Base-by-base conservation (phyloP, 2,888 invertebrate species). In the Eristalis intricaria region DNA sequence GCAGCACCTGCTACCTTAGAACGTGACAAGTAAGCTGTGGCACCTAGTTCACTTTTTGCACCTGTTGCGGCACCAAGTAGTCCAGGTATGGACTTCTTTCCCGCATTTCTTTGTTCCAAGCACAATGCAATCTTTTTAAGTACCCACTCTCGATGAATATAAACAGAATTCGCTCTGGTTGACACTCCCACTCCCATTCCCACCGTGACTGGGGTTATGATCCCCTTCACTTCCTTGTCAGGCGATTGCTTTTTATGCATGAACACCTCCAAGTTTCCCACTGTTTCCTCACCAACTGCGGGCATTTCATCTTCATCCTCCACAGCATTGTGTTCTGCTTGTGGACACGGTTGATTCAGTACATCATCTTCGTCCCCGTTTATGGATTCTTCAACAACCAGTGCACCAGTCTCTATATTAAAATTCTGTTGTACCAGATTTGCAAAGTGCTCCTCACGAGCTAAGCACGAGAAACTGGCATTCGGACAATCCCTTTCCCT, bases 121-220 rank as follows among this genome's bases (percentile, higher is more conserved):
- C 98, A 98, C 90, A 98, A 96, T 1, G 96, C 96, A 43, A 99
- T 95, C 93, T 99, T 99, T 93, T 97, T 97, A 90, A 99, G 97
- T 7, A 97, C 98, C 99, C 99, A 99, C 93, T 99, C 99, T 10
- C 99, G 95, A 76, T 93, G 93, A 66, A 93, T 93, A 69, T 92
- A 92, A 13, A 93, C 92, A 8, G 90, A 90, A 32, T 70, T 22
- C 60, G 79, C 64, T 60, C 66, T 83, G 7, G 69, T n/a, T 8
- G 88, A 73, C 19, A 88, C 32, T 38, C 56, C 71, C 11, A 80
- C 77, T 8, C 88, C 71, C 19, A 88, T 29, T 38, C 56, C 71
- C 11, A 80, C 77, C 0, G 61, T 43, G 19, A 83, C 61, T 35
- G 88, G 70, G 5, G 87, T 70, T 3, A 90, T 89, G 77, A 92